Percentiles rank a stretch among this genome's conserved stretches.
Conservation (phyloP, 2,888 invertebrate genomes). For the Leucophenga montana region DNA sequence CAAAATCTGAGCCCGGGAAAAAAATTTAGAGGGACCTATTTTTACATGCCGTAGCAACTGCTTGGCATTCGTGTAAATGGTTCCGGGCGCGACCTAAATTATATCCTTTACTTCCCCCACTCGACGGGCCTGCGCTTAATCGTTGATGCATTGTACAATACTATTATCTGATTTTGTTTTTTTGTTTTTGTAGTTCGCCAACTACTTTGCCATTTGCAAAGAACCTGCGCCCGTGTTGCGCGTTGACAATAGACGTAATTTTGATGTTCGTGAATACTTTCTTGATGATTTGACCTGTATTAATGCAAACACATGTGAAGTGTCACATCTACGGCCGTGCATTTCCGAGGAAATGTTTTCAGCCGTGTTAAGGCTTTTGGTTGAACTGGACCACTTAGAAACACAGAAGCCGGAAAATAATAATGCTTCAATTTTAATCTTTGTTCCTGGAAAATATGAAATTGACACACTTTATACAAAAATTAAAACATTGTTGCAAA, state of each 20-base stretch:
- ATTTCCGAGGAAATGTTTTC: slow-evolving; percentile 78
- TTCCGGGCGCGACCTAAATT: too few species aligned
- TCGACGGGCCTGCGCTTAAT: too few species aligned
- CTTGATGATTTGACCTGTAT: slow-evolving; percentile 75
- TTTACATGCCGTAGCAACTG: too few species aligned
- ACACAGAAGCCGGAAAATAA: slow-evolving; percentile 45
- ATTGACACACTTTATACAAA: slow-evolving; percentile 76
- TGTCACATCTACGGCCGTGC: slow-evolving; percentile 75
- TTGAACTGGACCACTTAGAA: slow-evolving; percentile 75
- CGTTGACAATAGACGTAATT: slow-evolving; percentile 75
- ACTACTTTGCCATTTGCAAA: slow-evolving; percentile 64
- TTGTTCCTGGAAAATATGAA: slow-evolving; percentile 90
- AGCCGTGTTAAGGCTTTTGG: slow-evolving; percentile 77
- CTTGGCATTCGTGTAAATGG: too few species aligned
- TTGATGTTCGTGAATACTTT: slow-evolving; percentile 78
- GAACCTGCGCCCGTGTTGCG: slow-evolving; percentile 77
- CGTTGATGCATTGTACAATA: too few species aligned
- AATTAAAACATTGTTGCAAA: not conserved
- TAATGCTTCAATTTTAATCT: slow-evolving; percentile 83
- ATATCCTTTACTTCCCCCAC: not conserved
- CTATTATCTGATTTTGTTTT: not conserved
- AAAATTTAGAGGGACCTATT: too few species aligned
- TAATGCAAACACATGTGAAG: slow-evolving; percentile 74
- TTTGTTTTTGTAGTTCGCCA: slow-evolving; percentile 68
- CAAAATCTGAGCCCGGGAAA: too few species aligned